phyloP scores from a whole-genome alignment of 2,888 invertebrate species.

The Cristatella mucedo region DNA sequence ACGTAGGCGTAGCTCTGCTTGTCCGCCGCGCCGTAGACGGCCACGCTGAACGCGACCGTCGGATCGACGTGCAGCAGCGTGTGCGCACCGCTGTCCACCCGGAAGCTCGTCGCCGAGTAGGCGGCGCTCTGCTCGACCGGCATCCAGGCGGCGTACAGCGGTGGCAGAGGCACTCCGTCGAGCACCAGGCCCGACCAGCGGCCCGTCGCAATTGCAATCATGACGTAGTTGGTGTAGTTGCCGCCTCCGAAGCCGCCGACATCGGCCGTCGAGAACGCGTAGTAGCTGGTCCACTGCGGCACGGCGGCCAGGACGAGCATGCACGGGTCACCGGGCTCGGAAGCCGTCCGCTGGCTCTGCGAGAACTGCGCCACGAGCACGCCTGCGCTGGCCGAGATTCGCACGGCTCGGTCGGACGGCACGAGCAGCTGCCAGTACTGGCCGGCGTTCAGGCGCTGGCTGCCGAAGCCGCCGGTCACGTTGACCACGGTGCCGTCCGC shows the following conservation, averaged over 20 bases:
- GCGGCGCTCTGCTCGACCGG: conserved; percentile 13
- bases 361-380: conserved; percentile 4
- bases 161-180: conserved; percentile 17
- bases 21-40: conserved; percentile 18
- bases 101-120: conserved; percentile 2
- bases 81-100: conserved; percentile 14
- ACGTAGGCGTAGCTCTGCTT: conserved; percentile 21
- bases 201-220: conserved; percentile 6
- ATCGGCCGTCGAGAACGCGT: conserved; percentile 18
- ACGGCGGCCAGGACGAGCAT: conserved; percentile 19
- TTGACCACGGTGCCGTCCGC: conserved; percentile 1
- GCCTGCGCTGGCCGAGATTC: neutral
- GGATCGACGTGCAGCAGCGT: conserved; percentile 17
- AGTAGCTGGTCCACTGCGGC: conserved; percentile 17
- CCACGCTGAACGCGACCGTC: conserved; percentile 17
- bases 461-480: neutral
- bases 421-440: neutral
- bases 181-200: conserved; percentile 13
- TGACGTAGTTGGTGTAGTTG: conserved; percentile 12
- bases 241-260: too few species aligned
- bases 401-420: neutral
- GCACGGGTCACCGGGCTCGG: conserved; percentile 21
- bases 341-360: conserved; percentile 1
- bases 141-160: conserved; percentile 17
- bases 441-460: neutral